A percentile compares a stretch with the other conserved stretches of the same genome.
Conservation (phyloP, 2,888 invertebrate species). For the Arrhopalites spinosus region DNA sequence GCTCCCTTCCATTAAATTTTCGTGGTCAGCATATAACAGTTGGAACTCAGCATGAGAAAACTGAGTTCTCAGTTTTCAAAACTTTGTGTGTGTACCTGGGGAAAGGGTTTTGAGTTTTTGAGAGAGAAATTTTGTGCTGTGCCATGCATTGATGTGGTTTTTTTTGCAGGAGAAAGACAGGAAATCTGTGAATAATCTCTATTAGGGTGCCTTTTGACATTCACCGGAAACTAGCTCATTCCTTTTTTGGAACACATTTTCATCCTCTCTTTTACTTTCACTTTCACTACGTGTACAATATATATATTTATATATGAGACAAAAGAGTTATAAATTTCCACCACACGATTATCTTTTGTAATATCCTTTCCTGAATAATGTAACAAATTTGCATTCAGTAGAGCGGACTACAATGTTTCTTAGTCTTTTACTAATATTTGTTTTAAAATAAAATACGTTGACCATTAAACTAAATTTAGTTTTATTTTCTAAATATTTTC, state of each 20-base stretch:
- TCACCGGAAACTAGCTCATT: slow-evolving; percentile 38
- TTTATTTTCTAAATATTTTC: no score
- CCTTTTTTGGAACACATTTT: slow-evolving; percentile 16
- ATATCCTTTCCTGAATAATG: neutral
- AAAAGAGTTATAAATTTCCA: neutral
- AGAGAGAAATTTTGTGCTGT: neutral
- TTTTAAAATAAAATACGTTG: no score
- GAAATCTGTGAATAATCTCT: slow-evolving; percentile 43
- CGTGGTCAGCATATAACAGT: neutral
- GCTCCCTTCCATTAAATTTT: no score
- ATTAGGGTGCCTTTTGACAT: slow-evolving; percentile 35
- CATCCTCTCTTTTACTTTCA: slow-evolving; percentile 11
- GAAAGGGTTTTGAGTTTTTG: neutral
- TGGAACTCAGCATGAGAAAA: neutral
- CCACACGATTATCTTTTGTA: neutral
- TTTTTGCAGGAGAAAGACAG: slow-evolving; percentile 2
- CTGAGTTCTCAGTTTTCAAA: neutral
- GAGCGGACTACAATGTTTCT: no score
- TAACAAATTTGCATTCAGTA: no score
- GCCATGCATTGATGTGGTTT: slow-evolving; percentile 4
- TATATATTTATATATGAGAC: neutral
- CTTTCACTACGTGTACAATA: neutral
- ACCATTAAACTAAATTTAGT: neutral
- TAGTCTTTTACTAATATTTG: no score
- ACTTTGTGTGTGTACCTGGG: neutral